These are phyloP conservation scores for Triops cancriformis DNA, from an alignment of 1,140 invertebrate genomes.

Conservation along the genomic window DNA sequence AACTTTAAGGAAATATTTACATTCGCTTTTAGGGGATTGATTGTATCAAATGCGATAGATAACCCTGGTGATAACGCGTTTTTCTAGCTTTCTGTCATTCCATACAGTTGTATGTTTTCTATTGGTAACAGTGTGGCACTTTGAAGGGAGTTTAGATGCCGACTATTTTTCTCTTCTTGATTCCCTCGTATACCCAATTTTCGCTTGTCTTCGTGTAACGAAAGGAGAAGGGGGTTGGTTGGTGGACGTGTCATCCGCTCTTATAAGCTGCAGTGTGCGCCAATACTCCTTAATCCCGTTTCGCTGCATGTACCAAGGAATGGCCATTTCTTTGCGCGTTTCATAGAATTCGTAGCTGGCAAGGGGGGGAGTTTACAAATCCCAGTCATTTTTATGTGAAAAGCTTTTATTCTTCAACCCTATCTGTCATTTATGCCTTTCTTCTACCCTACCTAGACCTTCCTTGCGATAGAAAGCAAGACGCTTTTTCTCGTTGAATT, in stretches of 20 bases:
- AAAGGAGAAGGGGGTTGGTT: conserved; percentile 4
- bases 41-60: not conserved
- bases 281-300: not conserved
- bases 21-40: conserved; percentile 5
- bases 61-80: conserved; percentile 1
- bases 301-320: conserved; percentile 4
- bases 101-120: not conserved
- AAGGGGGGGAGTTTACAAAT: not conserved
- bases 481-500: not conserved
- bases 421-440: not conserved
- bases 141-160: not conserved
- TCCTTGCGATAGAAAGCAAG: not conserved
- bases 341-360: not conserved
- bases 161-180: not conserved
- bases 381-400: not conserved
- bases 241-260: not conserved
- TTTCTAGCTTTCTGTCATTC: conserved; percentile 1
- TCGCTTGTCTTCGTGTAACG: not conserved
- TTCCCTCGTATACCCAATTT: not conserved
- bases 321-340: not conserved
- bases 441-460: not conserved
- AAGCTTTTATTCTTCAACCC: not conserved
- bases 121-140: not conserved
- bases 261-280: not conserved
- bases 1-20: not conserved